A percentile compares a stretch with the other conserved stretches of the same genome.
Conservation (phyloP, 2,113 vertebrate species). For the Notarius quadriscutis region DNA sequence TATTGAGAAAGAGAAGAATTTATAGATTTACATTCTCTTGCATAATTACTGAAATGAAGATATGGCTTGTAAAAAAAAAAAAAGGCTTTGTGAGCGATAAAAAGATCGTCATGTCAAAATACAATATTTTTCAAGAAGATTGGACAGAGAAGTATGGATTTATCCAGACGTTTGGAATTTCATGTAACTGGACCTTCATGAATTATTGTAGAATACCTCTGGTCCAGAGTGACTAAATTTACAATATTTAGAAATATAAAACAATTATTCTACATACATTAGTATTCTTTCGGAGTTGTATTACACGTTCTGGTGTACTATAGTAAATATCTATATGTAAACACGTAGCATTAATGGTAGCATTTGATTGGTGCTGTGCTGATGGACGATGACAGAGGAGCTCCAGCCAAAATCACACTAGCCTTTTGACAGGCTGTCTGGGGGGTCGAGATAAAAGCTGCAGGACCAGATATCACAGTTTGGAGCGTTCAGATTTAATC, state of each 20-base stretch:
- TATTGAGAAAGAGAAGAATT: background rate
- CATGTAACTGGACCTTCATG: background rate
- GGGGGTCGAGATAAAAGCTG: conserved; percentile 15
- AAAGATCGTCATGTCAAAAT: background rate
- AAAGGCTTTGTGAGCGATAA: background rate
- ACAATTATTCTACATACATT: background rate
- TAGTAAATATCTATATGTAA: background rate
- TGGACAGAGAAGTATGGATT: background rate
- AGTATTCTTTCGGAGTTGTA: background rate
- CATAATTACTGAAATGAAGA: background rate
- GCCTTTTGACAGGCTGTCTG: conserved; percentile 39
- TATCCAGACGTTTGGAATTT: background rate
- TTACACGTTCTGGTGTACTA: background rate
- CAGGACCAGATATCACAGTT: conserved; percentile 54
- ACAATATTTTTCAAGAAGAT: background rate
- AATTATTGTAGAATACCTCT: background rate
- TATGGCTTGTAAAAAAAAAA: background rate
- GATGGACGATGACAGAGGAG: conserved; percentile 22
- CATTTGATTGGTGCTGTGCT: conserved; percentile 26
- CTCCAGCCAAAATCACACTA: conserved; percentile 17
- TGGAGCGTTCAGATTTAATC: conserved; percentile 54
- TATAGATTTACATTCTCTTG: background rate
- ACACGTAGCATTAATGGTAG: background rate
- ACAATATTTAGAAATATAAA: background rate
- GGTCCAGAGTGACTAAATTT: background rate